Conservation (phyloP, 1,140 invertebrate genomes). For the Trachelipus rathkii region DNA sequence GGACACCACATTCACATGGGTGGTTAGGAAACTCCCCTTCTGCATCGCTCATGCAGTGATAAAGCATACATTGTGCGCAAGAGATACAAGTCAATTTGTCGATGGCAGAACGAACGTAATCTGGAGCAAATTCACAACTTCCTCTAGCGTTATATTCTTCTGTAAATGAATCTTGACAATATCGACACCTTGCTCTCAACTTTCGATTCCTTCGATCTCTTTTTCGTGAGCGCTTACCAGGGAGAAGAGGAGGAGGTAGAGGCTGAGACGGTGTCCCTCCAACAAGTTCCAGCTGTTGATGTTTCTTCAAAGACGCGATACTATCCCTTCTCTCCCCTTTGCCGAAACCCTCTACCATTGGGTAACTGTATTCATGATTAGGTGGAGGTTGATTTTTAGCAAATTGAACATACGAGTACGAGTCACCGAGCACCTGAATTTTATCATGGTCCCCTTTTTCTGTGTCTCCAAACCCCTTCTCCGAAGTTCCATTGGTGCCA, state of each 20-base stretch:
- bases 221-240: slow-evolving; percentile 52
- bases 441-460: slow-evolving; percentile 42
- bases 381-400: slow-evolving; percentile 53
- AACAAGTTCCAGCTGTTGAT: slow-evolving; percentile 33
- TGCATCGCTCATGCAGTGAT: slow-evolving; percentile 84
- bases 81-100: slow-evolving; percentile 76
- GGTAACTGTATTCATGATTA: slow-evolving; percentile 80
- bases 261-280: slow-evolving; percentile 32
- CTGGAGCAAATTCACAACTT: slow-evolving; percentile 82
- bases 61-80: slow-evolving; percentile 80
- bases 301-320: slow-evolving; percentile 40
- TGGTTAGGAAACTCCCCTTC: slow-evolving; percentile 64
- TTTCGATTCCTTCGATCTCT: slow-evolving; percentile 48
- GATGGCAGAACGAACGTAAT: slow-evolving; percentile 72
- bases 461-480: background rate
- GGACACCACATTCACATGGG: slow-evolving; percentile 66
- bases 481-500: slow-evolving; percentile 1
- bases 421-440: slow-evolving; percentile 52
- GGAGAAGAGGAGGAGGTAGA: slow-evolving; percentile 21
- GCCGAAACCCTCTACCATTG: slow-evolving; percentile 59
- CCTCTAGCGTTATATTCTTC: slow-evolving; percentile 76
- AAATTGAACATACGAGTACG: slow-evolving; percentile 81
- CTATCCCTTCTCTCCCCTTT: slow-evolving; percentile 40
- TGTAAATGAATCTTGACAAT: slow-evolving; percentile 55
- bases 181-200: slow-evolving; percentile 49